phyloP scores from a whole-genome alignment of 1,140 invertebrate genomes.

The Dolichoris vasculosae region DNA sequence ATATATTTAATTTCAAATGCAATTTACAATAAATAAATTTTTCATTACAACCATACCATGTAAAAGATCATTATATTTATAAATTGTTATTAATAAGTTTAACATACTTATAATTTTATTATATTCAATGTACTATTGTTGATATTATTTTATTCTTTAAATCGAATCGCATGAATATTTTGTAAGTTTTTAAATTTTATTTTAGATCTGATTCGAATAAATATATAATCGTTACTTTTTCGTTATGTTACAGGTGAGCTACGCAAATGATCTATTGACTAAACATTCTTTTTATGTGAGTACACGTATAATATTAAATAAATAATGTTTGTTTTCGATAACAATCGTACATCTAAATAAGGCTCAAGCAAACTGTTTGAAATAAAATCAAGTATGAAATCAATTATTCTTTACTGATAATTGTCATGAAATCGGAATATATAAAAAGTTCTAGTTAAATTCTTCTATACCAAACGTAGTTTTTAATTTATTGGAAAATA shows the following conservation, averaged over 20 bases:
- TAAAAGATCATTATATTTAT: not conserved
- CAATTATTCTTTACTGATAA: not conserved
- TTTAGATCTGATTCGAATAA: not conserved
- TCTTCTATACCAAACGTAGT: no score
- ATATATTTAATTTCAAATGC: not conserved
- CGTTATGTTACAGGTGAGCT: conserved; percentile 37
- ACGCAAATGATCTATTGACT: not conserved
- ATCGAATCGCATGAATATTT: not conserved
- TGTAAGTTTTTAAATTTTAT: not conserved
- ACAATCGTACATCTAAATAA: not conserved
- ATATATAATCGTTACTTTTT: not conserved
- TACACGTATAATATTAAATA: not conserved
- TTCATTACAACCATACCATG: not conserved
- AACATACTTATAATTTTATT: not conserved
- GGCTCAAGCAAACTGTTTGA: no score
- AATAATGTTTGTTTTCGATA: not conserved
- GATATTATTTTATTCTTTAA: not conserved
- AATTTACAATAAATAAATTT: not conserved
- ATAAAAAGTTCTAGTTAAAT: no score
- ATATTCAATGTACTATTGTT: not conserved
- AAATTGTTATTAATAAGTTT: not conserved
- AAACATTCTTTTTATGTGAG: not conserved
- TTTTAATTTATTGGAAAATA: no score
- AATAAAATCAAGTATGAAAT: not conserved
- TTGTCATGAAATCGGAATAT: not conserved